Base-by-base conservation (phyloP, 2,797 vertebrate genomes). In the Sarcophilus harrisii region DNA sequence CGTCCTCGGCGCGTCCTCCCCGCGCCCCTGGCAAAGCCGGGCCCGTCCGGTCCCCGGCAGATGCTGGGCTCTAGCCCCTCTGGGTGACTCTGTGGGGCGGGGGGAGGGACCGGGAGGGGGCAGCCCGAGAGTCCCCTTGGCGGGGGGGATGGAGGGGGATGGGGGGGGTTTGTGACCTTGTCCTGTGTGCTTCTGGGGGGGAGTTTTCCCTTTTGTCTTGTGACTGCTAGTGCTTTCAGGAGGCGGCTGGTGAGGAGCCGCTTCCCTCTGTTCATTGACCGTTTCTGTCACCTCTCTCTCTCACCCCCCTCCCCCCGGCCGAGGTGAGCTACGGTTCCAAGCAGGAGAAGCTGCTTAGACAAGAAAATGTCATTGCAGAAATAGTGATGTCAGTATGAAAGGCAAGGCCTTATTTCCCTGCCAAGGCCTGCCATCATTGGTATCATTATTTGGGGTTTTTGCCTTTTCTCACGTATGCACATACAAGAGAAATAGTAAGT, bases 221-320 rank as follows among this genome's bases (percentile, higher is more conserved):
- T 96, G 92, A 97, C 92, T 98, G 60, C 94, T 94, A 8, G 92
- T 93, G 96, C 66, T 95, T 60, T n/a, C 92, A 96, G 97, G 97
- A 98, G 98, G 97, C 96, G 90, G 92, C 94, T 87, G 95, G 94
- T 58, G 97, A 95, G 94, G 96, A 97, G 96, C 98, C 97, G 95
- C 97, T 97, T 98, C 97, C 98, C 94, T 97, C 90, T 97, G 96
- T 96, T 96, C 95, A 92, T 59, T 91, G 93, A 98, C 91, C 96
- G 5, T n/a, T 98, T 98, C 96, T 96, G 94, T 98, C 95, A 95
- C 97, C 97, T 94, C 97, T 97, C 62, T 97, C 95, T 93, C 4
- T 0, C 4, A 3, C 52, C 52, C 4, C 52, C 52, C 4, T 49
- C 4, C 97, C 92, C 96, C 96, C 73, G 95, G 95, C 93, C 57